Percentiles rank a stretch among this genome's conserved stretches.
Conservation (phyloP, 2,797 vertebrate species). For the Enteromius unitaeniatus region DNA sequence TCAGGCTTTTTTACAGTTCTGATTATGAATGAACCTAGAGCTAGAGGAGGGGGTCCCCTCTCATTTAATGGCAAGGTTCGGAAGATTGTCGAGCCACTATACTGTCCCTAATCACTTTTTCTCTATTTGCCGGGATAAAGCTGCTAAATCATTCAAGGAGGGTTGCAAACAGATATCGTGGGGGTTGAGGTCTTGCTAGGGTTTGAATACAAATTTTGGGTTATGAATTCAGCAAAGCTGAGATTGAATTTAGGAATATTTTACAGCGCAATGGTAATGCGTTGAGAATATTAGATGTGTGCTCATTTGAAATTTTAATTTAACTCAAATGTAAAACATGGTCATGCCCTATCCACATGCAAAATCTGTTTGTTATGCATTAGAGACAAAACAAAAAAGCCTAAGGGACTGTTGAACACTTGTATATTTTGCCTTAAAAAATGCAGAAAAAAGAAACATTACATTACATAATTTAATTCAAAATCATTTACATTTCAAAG, state of each 20-base stretch:
- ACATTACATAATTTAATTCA: background rate
- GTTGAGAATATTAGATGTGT: constrained; percentile 15
- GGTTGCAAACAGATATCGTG: background rate
- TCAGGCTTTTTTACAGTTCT: constrained; percentile 57
- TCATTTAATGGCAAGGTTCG: constrained; percentile 38
- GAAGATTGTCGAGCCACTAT: constrained; percentile 36
- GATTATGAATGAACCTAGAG: constrained; percentile 60
- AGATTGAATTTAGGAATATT: constrained; percentile 13
- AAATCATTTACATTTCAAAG: background rate
- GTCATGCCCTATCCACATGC: background rate
- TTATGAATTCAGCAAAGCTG: constrained; percentile 1
- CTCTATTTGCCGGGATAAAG: constrained; percentile 16
- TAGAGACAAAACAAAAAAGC: background rate
- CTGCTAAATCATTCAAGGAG: constrained; percentile 17
- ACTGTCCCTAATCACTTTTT: constrained; percentile 47
- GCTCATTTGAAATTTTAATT: constrained; percentile 23
- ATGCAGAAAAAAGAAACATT: background rate
- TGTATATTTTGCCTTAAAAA: background rate
- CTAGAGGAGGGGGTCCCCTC: background rate
- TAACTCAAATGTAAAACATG: background rate
- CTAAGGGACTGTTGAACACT: background rate
- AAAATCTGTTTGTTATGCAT: background rate
- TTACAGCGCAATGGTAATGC: background rate
- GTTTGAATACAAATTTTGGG: constrained; percentile 39
- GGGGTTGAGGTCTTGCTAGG: background rate